phyloP scores from a whole-genome alignment of 1,140 invertebrate species.

The Lasioglossum baleicum region DNA sequence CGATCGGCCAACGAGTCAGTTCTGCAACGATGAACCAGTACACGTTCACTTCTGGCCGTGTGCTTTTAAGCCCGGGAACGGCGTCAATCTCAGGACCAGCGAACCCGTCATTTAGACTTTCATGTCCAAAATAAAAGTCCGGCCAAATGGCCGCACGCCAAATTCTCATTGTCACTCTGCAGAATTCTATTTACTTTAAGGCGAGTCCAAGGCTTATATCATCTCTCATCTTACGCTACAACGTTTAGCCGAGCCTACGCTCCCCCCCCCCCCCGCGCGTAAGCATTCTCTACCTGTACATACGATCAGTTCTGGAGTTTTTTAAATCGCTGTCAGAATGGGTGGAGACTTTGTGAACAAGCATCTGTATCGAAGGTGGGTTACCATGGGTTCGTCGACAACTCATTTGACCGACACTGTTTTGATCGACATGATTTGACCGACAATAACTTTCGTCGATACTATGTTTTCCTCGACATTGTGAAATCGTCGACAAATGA shows the following conservation, averaged over 20 bases:
- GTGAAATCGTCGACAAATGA: no score
- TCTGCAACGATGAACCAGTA: constrained; percentile 33
- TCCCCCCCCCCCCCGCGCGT: neutral
- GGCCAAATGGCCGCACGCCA: constrained; percentile 60
- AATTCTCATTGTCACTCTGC: constrained; percentile 56
- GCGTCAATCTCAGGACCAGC: constrained; percentile 48
- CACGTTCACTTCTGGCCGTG: constrained; percentile 44
- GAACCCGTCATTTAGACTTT: constrained; percentile 60
- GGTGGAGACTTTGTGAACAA: no score
- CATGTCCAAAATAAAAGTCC: constrained; percentile 60
- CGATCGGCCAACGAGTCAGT: constrained; percentile 18
- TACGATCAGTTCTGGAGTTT: neutral
- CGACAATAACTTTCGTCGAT: no score
- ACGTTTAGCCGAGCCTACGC: neutral
- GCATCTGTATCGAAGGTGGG: no score
- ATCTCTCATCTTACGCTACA: neutral
- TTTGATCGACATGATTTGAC: no score
- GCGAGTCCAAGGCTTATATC: constrained; percentile 20
- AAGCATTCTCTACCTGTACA: neutral
- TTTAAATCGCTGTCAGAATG: neutral
- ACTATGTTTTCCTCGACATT: no score
- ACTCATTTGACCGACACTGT: no score
- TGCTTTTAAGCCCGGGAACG: constrained; percentile 47
- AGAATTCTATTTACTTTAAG: constrained; percentile 59
- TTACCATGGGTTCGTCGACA: no score